Base-by-base conservation (phyloP, 2,797 vertebrate species). In the Rhinatrema bivittatum region DNA sequence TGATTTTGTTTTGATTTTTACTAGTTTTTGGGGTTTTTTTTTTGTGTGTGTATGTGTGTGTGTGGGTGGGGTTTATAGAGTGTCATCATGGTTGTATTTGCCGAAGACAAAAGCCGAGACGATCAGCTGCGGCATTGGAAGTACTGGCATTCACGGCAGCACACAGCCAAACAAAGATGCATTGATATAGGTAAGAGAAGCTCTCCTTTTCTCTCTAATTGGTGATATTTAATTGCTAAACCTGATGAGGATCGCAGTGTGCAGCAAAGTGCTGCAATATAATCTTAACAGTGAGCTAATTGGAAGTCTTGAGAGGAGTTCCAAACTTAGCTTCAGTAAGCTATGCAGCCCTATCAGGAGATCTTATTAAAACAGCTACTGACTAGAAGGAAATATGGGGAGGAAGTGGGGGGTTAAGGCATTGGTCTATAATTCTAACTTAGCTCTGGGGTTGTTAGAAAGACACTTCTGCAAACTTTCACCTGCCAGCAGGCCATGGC, bases 41-140 rank as follows among this genome's bases (percentile, higher is more conserved):
- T n/a, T n/a, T n/a, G n/a, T n/a, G n/a, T n/a, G n/a, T n/a, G n/a
- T n/a, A n/a, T n/a, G n/a, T n/a, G n/a, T n/a, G n/a, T n/a, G n/a
- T n/a, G n/a, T n/a, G n/a, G n/a, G n/a, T n/a, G n/a, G n/a, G n/a
- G n/a, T n/a, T 31, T 20, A 9, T 69, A 99, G 96, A 99, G 96
- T 23, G 96, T 99, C 14, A 91, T 98, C 70, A 96, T 99, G 94
- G 94, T 98, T 7, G 96, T 98, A 56, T 98, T 98, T 42, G 95
- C 94, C 14, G 96, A 99, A 60, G 96, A 99, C 78, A 99, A 99
- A 76, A 91, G 88, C 75, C 75, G 95, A 37, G 96, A 99, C 16
- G 96, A 99, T 48, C 96, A 99, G 72, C 84, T 97, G 16, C 84
- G 94, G 50, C 95, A 98, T 61, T 99, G 96, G 96, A 99, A 98